phyloP scores from a whole-genome alignment of 2,797 vertebrate genomes.

The Hoplostethus atlanticus region DNA sequence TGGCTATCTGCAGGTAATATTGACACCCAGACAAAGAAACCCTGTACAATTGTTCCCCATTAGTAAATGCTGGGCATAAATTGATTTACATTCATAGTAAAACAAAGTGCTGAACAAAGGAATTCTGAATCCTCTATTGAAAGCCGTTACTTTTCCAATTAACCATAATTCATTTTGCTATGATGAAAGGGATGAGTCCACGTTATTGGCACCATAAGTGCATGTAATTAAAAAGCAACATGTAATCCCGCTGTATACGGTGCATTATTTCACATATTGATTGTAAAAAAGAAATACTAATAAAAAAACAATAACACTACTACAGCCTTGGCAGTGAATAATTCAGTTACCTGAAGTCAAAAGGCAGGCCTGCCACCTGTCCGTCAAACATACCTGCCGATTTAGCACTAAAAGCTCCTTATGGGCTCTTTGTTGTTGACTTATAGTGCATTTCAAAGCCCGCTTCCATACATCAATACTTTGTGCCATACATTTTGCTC shows the following conservation, averaged over 20 bases:
- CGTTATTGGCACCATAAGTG: constrained; percentile 47
- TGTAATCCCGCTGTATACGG: constrained; percentile 11
- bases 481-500: constrained; percentile 34
- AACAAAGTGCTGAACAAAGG: constrained; percentile 51
- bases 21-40: constrained; percentile 17
- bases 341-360: background rate
- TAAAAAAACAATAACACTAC: background rate
- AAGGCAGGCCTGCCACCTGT: constrained; percentile 2
- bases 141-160: constrained; percentile 35
- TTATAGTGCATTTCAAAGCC: constrained; percentile 60
- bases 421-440: constrained; percentile 44
- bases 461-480: constrained; percentile 41
- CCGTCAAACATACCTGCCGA: constrained; percentile 47
- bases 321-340: background rate
- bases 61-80: constrained; percentile 36
- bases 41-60: constrained; percentile 27
- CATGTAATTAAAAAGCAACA: constrained; percentile 42
- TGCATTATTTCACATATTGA: constrained; percentile 32
- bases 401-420: constrained; percentile 41
- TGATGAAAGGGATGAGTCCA: constrained; percentile 43
- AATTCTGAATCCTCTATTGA: constrained; percentile 34
- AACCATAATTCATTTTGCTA: constrained; percentile 35
- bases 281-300: background rate
- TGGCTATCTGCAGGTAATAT: constrained; percentile 1
- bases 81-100: constrained; percentile 47